A percentile compares a stretch with the other conserved stretches of the same genome.
phyloP scores from a whole-genome alignment of 2,888 invertebrate species.

The Neocrepidodera transversa region DNA sequence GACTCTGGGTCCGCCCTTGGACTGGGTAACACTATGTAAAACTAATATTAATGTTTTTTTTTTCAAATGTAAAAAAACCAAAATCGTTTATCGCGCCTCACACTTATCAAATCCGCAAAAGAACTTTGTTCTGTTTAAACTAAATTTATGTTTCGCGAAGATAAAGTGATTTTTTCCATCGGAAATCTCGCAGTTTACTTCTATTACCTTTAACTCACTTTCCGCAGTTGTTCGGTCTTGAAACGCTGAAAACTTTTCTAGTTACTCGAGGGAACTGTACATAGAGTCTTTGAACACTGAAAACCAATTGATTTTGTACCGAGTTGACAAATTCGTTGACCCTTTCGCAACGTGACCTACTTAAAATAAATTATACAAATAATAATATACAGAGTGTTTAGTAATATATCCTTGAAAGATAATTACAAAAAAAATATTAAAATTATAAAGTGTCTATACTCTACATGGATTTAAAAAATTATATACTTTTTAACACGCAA shows the following conservation, averaged over 20 bases:
- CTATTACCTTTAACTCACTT: constrained; percentile 26
- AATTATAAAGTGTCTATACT: too few species aligned
- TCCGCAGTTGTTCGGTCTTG: constrained; percentile 19
- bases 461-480: too few species aligned
- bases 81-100: too few species aligned
- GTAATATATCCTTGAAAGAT: too few species aligned
- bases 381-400: too few species aligned
- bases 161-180: constrained; percentile 26
- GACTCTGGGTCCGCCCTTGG: too few species aligned
- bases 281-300: constrained; percentile 5
- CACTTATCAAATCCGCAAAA: not conserved
- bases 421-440: too few species aligned
- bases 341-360: constrained; percentile 13
- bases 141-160: constrained; percentile 9
- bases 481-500: too few species aligned
- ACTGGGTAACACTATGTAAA: too few species aligned
- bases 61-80: too few species aligned
- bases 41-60: too few species aligned
- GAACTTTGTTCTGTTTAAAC: constrained; percentile 11
- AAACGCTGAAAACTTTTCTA: constrained; percentile 14
- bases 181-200: constrained; percentile 19
- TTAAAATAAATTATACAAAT: constrained; percentile 13
- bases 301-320: constrained; percentile 23
- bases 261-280: constrained; percentile 20
- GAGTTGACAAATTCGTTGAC: constrained; percentile 17